Base-by-base conservation (phyloP, 2,113 vertebrate species). In the Mirounga angustirostris region DNA sequence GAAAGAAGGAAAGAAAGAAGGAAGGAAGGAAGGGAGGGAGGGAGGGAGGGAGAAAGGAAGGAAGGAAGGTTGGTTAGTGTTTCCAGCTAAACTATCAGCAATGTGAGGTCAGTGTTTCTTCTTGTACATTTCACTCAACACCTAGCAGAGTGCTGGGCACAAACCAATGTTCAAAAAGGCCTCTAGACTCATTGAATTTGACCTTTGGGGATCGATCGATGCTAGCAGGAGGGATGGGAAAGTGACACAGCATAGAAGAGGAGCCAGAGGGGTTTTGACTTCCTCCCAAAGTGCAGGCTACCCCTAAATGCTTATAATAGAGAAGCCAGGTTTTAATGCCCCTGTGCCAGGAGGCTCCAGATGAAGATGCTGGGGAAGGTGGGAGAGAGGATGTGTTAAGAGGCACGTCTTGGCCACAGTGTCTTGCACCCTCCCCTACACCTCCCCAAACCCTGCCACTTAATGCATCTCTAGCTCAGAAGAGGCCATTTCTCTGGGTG, bases 401-500 rank as follows among this genome's bases (percentile, higher is more conserved):
- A 46, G 46, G 46, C 46, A 46, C 46, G 9, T 46, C 46, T 46
- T 46, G 46, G 46, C 46, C 46, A 46, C 46, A 46, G 46, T 46
- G 46, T 46, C 46, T 46, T 46, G 46, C 46, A 46, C 46, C 46
- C 46, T 46, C 46, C 46, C 46, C 46, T 46, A 46, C 46, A 46
- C 46, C 46, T 46, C 46, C 46, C 7, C 46, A 46, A 8, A 46
- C 46, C 46, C 46, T 46, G 46, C 46, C 46, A 46, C 46, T 46
- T 9, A 46, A 46, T 46, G 7, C 46, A 46, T 46, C 46, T 46
- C 46, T 46, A 46, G 46, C 46, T 91, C 94, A 97, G 97, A 89
- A 91, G 88, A 73, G 61, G 87, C 56, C 65, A 1, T 79, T 90
- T 96, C 73, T 97, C 61, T 10, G 43, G 46, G 52, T 73, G 54